Conservation (phyloP, 2,113 vertebrate species). For the Thomomys bottae region DNA sequence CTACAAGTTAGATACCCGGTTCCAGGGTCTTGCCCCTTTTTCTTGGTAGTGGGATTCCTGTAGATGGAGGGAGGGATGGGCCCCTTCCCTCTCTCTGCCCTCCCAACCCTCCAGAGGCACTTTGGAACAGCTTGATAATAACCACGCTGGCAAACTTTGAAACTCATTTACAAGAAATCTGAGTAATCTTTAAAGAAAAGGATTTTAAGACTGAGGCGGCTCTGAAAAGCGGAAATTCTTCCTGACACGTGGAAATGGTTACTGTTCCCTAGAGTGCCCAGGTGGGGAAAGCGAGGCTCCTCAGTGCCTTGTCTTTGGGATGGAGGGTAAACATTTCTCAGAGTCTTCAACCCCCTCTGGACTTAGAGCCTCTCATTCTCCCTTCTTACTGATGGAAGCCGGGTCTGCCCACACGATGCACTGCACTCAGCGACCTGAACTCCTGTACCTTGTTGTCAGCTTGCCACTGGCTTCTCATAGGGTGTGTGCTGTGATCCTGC, state of each 20-base stretch:
- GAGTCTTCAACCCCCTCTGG: background rate
- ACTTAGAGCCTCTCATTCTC: background rate
- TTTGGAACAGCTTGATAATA: background rate
- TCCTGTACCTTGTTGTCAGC: background rate
- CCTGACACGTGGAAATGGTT: background rate
- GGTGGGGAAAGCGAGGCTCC: background rate
- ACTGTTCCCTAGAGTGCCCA: background rate
- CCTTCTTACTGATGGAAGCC: background rate
- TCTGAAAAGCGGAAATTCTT: background rate
- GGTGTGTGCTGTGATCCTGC: background rate
- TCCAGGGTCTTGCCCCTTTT: background rate
- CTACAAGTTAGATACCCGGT: too few species aligned
- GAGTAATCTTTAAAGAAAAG: background rate
- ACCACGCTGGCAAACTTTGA: background rate
- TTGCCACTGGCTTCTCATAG: background rate
- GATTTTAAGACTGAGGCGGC: background rate
- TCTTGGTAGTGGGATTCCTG: background rate
- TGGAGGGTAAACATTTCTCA: background rate
- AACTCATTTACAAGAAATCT: background rate
- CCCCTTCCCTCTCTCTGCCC: background rate
- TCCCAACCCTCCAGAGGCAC: background rate
- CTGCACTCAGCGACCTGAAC: background rate
- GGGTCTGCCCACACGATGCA: background rate
- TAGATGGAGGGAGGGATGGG: background rate
- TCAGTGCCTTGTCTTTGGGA: background rate